phyloP scores from a whole-genome alignment of 2,113 vertebrate species.

The Canis aureus region DNA sequence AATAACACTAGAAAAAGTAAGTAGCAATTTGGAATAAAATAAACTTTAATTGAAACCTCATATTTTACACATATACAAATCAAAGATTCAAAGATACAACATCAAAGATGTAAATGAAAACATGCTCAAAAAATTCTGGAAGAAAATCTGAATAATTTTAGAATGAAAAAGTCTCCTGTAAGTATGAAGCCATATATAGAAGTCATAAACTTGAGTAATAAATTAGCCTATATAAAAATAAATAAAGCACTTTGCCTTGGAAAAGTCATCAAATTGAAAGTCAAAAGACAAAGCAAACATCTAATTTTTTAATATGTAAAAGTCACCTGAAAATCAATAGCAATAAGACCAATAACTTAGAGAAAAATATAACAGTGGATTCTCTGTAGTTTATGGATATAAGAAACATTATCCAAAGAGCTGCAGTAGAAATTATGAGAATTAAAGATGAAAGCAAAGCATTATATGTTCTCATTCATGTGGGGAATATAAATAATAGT shows the following conservation, averaged over 20 bases:
- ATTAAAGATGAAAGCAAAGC: not conserved
- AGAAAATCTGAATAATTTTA: not conserved
- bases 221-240: not conserved
- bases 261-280: not conserved
- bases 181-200: not conserved
- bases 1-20: not conserved
- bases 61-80: not conserved
- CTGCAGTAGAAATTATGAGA: not conserved
- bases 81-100: not conserved
- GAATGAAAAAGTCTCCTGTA: not conserved
- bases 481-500: no score
- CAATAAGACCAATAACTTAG: not conserved
- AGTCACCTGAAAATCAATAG: not conserved
- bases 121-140: not conserved
- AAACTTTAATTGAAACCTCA: not conserved
- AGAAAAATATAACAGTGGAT: not conserved
- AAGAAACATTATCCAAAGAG: not conserved
- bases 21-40: not conserved
- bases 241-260: not conserved
- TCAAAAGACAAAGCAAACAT: not conserved
- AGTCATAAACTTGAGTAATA: not conserved
- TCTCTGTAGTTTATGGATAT: not conserved
- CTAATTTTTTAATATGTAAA: not conserved
- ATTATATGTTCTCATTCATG: no score
- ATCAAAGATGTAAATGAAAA: not conserved